Conservation (phyloP, 2,113 vertebrate species). For the Isichthys henryi region DNA sequence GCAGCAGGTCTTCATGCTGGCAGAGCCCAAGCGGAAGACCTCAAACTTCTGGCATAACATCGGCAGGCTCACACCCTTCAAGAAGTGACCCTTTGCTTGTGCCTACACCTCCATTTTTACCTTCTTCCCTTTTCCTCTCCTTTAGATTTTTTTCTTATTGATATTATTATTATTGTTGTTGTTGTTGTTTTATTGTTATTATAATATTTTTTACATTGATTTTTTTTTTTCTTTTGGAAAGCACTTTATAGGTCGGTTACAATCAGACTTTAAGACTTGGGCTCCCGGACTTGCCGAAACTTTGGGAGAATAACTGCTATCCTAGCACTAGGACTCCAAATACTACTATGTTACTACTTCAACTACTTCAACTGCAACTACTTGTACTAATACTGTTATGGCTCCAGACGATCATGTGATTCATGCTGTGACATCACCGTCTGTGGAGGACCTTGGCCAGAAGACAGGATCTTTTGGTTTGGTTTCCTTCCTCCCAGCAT, state of each 20-base stretch:
- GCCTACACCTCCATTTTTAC: not conserved
- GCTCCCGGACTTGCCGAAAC: slow-evolving; percentile 39
- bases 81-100: slow-evolving; percentile 60
- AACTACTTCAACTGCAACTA: slow-evolving; percentile 30
- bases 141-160: slow-evolving; percentile 34
- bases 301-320: slow-evolving; percentile 27
- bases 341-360: slow-evolving; percentile 27
- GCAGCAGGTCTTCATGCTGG: slow-evolving; percentile 86
- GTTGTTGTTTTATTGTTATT: slow-evolving; percentile 46
- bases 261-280: slow-evolving; percentile 52
- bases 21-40: slow-evolving; percentile 87
- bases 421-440: slow-evolving; percentile 34
- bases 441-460: slow-evolving; percentile 34
- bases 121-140: slow-evolving; percentile 35
- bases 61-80: slow-evolving; percentile 85
- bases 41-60: slow-evolving; percentile 97
- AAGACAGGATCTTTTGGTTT: slow-evolving; percentile 30
- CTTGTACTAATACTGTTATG: slow-evolving; percentile 43
- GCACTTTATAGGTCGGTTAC: slow-evolving; percentile 70
- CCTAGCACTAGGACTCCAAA: slow-evolving; percentile 30
- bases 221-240: slow-evolving; percentile 53
- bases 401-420: slow-evolving; percentile 34
- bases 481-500: not conserved
- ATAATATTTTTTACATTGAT: slow-evolving; percentile 22
- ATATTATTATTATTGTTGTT: slow-evolving; percentile 21